Base-by-base conservation (phyloP, 2,797 vertebrate genomes). In the Sebastes hubbsi region DNA sequence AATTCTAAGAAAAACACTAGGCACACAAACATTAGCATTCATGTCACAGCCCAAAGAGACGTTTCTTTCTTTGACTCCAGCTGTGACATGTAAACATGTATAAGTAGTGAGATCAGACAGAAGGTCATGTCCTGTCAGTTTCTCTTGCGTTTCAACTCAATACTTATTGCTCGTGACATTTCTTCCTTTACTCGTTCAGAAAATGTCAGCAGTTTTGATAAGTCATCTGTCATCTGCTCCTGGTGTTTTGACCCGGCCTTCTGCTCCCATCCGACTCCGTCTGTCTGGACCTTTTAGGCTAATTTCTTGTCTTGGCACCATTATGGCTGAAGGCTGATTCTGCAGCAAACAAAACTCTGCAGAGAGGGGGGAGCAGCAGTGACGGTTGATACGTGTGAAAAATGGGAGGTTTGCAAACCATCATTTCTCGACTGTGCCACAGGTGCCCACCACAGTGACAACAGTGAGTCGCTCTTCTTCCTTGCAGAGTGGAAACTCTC, bases 401-500 rank as follows among this genome's bases (percentile, higher is more conserved):
- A 77, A 77, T 8, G 12, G 4, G 16, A n/a, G 27, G 22, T 59
- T 63, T 78, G 29, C 1, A 65, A 69, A 81, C 9, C 32, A 20
- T 32, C 25, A 6, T 24, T 10, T 63, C 8, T 27, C 16, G 1
- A 5, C 13, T 5, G 3, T 8, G 24, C 83, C 75, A 25, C 82
- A 84, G 42, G 54, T 62, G 11, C 38, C 49, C 65, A 85, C 85
- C 85, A 78, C 89, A 84, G 25, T 65, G 65, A 78, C 22, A 0
- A 25, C 29, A 72, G 69, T 42, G 24, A 27, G 58, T 6, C 5
- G 38, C 52, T 46, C 71, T 79, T 73, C 16, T 79, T 73, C 20
- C 52, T 76, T 54, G n/a, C 38, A 56, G 49, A 32, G 71, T 16
- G 64, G 73, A 74, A 68, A 29, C 62, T 84, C 30, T 87, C 67